Conservation (phyloP, 2,113 vertebrate genomes). For the Lophotis ruficrista region DNA sequence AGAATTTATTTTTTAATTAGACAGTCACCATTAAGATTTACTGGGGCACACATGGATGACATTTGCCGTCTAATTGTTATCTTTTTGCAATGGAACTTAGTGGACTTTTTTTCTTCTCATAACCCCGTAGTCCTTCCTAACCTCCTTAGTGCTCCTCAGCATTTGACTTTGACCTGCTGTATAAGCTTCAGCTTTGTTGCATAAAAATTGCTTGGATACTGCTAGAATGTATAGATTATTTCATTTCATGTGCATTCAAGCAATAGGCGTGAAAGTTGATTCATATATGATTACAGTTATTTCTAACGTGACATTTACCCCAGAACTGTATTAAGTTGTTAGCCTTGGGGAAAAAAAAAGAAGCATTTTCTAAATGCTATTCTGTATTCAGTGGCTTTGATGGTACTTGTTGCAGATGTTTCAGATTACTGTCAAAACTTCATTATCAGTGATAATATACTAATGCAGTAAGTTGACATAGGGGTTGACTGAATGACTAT, state of each 20-base stretch:
- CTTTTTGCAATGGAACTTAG: background rate
- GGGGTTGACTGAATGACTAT: slow-evolving; percentile 59
- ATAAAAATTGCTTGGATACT: background rate
- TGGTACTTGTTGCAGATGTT: slow-evolving; percentile 62
- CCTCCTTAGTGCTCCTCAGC: background rate
- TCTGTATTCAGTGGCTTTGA: slow-evolving; percentile 27
- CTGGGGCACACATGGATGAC: background rate
- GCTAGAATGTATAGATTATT: background rate
- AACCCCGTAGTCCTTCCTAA: background rate
- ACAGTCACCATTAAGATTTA: background rate
- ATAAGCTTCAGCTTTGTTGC: background rate
- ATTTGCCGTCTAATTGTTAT: background rate
- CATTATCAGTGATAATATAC: slow-evolving; percentile 66
- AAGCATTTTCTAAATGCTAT: slow-evolving; percentile 6
- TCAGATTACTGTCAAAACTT: slow-evolving; percentile 72
- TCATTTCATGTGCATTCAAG: background rate
- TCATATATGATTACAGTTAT: background rate
- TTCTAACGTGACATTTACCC: slow-evolving; percentile 27
- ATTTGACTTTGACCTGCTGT: background rate
- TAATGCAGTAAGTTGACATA: slow-evolving; percentile 57
- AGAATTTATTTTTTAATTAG: background rate
- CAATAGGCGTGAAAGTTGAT: background rate
- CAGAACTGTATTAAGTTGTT: slow-evolving; percentile 39
- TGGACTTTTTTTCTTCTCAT: background rate
- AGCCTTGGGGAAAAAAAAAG: background rate